These are phyloP conservation scores for Didymodactylos carnosus DNA, from an alignment of 2,888 invertebrate genomes.

Conservation along the genomic window DNA sequence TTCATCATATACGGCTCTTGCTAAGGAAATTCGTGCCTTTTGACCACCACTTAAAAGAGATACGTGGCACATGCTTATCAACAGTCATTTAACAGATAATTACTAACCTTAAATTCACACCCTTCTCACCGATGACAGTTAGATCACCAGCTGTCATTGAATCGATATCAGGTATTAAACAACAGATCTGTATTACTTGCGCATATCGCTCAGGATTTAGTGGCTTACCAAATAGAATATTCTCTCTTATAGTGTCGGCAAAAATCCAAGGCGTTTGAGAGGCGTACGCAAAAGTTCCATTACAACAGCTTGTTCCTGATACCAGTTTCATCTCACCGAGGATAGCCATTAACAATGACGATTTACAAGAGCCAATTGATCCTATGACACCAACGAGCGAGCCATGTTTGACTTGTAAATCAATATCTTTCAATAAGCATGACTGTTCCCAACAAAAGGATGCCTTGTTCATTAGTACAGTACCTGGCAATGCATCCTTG, in stretches of 20 bases:
- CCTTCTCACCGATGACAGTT: slow-evolving; percentile 65
- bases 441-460: not conserved
- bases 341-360: slow-evolving; percentile 39
- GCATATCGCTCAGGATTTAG: slow-evolving; percentile 40
- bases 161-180: slow-evolving; percentile 19
- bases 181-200: slow-evolving; percentile 45
- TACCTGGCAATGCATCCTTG: no score
- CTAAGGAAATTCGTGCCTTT: slow-evolving; percentile 56
- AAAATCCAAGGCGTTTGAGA: slow-evolving; percentile 61
- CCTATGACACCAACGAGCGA: slow-evolving; percentile 59
- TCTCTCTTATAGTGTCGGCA: slow-evolving; percentile 59
- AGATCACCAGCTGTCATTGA: slow-evolving; percentile 56
- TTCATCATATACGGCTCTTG: slow-evolving; percentile 51
- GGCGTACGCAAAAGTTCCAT: slow-evolving; percentile 47
- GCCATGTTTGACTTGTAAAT: slow-evolving; percentile 28
- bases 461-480: no score
- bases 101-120: slow-evolving; percentile 64
- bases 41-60: no score
- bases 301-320: slow-evolving; percentile 44
- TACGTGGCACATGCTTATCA: no score
- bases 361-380: slow-evolving; percentile 67
- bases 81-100: no score
- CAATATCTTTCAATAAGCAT: slow-evolving; percentile 25
- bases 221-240: slow-evolving; percentile 66
- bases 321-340: slow-evolving; percentile 48